Conservation (phyloP, 2,888 invertebrate genomes). For the Nasonovia ribisnigri region DNA sequence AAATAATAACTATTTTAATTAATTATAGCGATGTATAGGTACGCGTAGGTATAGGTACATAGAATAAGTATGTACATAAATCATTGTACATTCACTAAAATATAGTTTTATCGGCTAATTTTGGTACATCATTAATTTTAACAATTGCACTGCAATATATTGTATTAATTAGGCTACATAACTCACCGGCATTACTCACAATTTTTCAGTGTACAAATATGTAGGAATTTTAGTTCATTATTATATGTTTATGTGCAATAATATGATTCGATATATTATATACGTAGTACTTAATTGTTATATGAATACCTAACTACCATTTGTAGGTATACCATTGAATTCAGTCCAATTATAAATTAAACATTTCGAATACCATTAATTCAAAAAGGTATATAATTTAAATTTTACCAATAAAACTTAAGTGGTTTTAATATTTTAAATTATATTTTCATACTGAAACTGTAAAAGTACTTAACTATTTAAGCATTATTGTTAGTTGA, state of each 20-base stretch:
- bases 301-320: background rate
- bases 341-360: conserved; percentile 33
- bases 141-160: background rate
- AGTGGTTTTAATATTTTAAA: background rate
- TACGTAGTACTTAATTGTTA: background rate
- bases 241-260: background rate
- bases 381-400: background rate
- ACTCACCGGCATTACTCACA: background rate
- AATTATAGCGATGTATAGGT: background rate
- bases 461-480: background rate
- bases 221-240: conserved; percentile 33
- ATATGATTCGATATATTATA: background rate
- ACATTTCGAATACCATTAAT: background rate
- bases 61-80: background rate
- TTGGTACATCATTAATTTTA: conserved; percentile 12
- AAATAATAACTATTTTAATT: background rate
- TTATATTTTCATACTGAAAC: background rate
- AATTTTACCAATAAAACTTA: background rate
- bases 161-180: background rate
- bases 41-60: no score
- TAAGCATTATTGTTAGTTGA: background rate
- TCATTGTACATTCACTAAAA: background rate
- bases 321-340: conserved; percentile 16
- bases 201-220: background rate
- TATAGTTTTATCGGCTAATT: background rate